Conservation (phyloP, 2,888 invertebrate species). For the Pachycephus smyrnensis region DNA sequence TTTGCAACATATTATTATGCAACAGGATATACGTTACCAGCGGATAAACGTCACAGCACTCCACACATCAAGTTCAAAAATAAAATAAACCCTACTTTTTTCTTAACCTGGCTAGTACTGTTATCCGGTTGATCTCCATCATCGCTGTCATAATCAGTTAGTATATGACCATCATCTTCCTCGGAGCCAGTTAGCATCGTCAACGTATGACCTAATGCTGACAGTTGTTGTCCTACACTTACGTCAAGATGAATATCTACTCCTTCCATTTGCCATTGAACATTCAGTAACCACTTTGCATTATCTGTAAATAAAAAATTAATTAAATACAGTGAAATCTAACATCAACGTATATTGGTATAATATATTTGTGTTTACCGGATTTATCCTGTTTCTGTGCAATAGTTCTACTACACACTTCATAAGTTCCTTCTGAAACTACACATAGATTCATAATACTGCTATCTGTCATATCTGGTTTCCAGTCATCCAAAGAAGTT, state of each 20-base stretch:
- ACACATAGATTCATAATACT: conserved; percentile 92
- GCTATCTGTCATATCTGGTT: conserved; percentile 85
- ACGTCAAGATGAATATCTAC: conserved; percentile 97
- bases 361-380: conserved; percentile 67
- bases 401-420: conserved; percentile 94
- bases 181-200: conserved; percentile 95
- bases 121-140: conserved; percentile 78
- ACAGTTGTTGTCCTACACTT: conserved; percentile 95
- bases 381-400: conserved; percentile 82
- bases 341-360: conserved; percentile 12
- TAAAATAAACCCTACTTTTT: conserved; percentile 57
- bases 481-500: conserved; percentile 97
- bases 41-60: conserved; percentile 1
- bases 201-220: conserved; percentile 93
- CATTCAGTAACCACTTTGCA: conserved; percentile 98
- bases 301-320: conserved; percentile 73
- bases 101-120: conserved; percentile 64
- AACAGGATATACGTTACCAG: background rate
- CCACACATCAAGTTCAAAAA: conserved; percentile 27
- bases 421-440: conserved; percentile 99
- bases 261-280: conserved; percentile 99
- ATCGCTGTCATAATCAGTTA: conserved; percentile 82
- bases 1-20: background rate
- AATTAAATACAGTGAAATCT: background rate
- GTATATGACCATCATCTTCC: conserved; percentile 80